Evolutionary conservation across 2,113 vertebrate genomes (phyloP).

Genomic region (Nesoenas mayeri): DNA sequence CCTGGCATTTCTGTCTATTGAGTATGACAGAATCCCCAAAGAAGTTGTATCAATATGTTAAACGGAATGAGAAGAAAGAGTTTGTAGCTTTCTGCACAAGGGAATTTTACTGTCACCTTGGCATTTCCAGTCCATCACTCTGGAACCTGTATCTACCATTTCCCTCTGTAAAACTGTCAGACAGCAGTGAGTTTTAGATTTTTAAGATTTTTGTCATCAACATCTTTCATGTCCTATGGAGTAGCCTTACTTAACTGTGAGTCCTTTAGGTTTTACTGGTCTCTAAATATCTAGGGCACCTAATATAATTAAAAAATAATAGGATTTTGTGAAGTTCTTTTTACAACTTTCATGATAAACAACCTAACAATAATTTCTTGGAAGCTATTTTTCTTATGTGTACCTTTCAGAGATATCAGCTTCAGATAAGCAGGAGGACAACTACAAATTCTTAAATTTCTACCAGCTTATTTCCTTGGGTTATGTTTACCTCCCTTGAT

Average conservation of each 20-base stretch:
- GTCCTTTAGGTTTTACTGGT: neutral
- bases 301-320: neutral
- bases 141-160: neutral
- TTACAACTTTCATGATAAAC: neutral
- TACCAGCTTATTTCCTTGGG: slow-evolving; percentile 4
- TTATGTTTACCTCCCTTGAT: neutral
- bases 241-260: neutral
- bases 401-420: neutral
- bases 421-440: neutral
- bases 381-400: neutral
- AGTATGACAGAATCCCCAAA: neutral
- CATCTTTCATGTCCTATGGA: neutral
- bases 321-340: neutral
- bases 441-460: slow-evolving; percentile 20
- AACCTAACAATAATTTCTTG: neutral
- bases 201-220: neutral
- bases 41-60: neutral
- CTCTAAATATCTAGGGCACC: neutral
- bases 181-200: neutral
- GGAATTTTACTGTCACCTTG: neutral
- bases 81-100: neutral
- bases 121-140: neutral
- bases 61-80: neutral
- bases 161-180: neutral
- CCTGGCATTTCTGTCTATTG: neutral